phyloP scores from a whole-genome alignment of 2,888 invertebrate genomes.

The Lottia scabra region DNA sequence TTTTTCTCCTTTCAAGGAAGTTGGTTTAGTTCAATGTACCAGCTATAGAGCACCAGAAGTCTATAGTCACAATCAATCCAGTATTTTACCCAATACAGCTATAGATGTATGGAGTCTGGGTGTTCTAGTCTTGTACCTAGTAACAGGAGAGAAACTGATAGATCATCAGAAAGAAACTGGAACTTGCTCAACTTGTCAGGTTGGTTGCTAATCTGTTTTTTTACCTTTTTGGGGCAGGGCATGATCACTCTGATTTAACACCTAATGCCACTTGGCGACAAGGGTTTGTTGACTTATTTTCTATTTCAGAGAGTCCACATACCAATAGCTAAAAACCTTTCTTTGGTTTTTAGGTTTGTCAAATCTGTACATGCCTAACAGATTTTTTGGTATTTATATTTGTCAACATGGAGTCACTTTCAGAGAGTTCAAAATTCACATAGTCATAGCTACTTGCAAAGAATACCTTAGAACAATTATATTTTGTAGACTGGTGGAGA shows the following conservation, averaged over 20 bases:
- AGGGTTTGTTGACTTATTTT: too few relatives aligned
- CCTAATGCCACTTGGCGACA: too few relatives aligned
- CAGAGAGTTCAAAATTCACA: too few relatives aligned
- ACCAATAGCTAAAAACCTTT: too few relatives aligned
- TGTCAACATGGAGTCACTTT: too few relatives aligned
- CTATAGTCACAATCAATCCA: neutral
- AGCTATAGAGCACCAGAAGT: slow-evolving; percentile 1
- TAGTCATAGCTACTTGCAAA: neutral
- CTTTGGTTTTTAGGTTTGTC: too few relatives aligned
- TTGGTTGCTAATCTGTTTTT: neutral
- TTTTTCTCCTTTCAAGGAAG: neutral
- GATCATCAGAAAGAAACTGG: neutral
- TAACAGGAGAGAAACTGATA: neutral
- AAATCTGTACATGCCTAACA: too few relatives aligned
- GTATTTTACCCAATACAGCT: neutral
- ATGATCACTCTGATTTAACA: too few relatives aligned
- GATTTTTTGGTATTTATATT: too few relatives aligned
- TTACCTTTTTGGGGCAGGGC: too few relatives aligned
- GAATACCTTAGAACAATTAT: neutral
- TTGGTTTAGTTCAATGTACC: neutral
- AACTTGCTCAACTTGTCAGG: neutral
- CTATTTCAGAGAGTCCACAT: too few relatives aligned
- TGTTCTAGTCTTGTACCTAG: neutral
- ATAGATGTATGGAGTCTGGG: neutral
- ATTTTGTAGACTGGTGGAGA: neutral